Conservation (phyloP, 2,888 invertebrate genomes). For the Synergus japonicus region DNA sequence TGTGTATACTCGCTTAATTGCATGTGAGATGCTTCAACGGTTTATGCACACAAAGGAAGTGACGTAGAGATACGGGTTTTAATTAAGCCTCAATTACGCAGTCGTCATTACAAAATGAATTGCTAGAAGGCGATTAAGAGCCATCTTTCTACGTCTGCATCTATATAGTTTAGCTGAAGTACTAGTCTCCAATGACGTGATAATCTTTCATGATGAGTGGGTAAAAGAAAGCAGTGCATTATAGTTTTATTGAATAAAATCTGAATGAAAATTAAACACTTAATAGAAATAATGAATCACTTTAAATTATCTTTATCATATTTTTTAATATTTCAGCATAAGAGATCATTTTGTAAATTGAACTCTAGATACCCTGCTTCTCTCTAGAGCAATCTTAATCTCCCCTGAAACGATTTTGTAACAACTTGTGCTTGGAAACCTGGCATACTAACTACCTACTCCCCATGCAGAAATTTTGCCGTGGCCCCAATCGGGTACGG, state of each 20-base stretch:
- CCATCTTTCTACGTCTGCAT: not conserved
- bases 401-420: not conserved
- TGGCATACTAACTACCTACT: not conserved
- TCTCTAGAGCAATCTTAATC: not conserved
- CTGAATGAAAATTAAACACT: no score
- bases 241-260: no score
- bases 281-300: not conserved
- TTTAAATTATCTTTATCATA: not conserved
- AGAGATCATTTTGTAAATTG: not conserved
- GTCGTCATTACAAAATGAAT: constrained; percentile 7
- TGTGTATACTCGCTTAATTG: not conserved
- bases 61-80: constrained; percentile 7
- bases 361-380: not conserved
- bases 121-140: not conserved
- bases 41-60: not conserved
- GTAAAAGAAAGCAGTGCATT: no score
- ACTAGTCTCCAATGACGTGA: not conserved
- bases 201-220: not conserved
- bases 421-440: not conserved
- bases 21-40: constrained; percentile 7
- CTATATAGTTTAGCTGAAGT: not conserved
- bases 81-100: constrained; percentile 7
- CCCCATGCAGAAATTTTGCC: no score
- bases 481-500: no score
- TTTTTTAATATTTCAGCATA: not conserved